These are phyloP conservation scores for Griposia aprilina DNA, from an alignment of 2,888 invertebrate species.

Conservation along the genomic window DNA sequence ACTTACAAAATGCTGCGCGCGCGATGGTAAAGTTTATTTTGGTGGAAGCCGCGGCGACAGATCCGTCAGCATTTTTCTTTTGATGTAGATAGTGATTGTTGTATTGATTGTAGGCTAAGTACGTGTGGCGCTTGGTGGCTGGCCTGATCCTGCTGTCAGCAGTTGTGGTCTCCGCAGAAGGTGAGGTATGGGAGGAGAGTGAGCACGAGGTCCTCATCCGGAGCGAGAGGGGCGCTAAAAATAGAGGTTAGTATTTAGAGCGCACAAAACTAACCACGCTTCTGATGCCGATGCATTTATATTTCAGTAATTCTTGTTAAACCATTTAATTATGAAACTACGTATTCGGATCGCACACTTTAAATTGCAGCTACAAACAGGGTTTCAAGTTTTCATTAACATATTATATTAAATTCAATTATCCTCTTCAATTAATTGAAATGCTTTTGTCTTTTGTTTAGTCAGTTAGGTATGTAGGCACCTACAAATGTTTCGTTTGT, in stretches of 20 bases:
- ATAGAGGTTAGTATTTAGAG: slow-evolving; percentile 89
- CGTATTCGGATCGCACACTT: background rate
- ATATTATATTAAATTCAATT: background rate
- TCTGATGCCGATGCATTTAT: slow-evolving; percentile 47
- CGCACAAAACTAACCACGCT: slow-evolving; percentile 55
- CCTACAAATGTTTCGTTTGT: background rate
- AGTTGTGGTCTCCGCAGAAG: slow-evolving; percentile 90
- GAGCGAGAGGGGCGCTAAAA: slow-evolving; percentile 95
- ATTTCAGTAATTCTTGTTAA: slow-evolving; percentile 34
- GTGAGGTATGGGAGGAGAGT: slow-evolving; percentile 95
- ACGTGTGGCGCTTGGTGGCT: slow-evolving; percentile 85
- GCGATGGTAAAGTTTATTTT: slow-evolving; percentile 47
- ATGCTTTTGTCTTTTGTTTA: background rate
- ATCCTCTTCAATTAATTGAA: background rate
- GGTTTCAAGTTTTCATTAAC: background rate
- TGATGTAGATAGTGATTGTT: slow-evolving; percentile 12
- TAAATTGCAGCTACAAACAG: background rate
- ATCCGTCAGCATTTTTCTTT: background rate
- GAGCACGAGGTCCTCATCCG: slow-evolving; percentile 95
- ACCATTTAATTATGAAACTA: slow-evolving; percentile 10
- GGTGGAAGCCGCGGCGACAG: slow-evolving; percentile 34
- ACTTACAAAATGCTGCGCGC: slow-evolving; percentile 32
- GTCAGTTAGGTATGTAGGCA: background rate
- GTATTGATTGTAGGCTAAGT: slow-evolving; percentile 75
- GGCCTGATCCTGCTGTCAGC: slow-evolving; percentile 88